Evolutionary conservation across 2,888 invertebrate species (phyloP), one percentile per base, ranked within the genome.

Genomic region (Sphinx pinastri): DNA sequence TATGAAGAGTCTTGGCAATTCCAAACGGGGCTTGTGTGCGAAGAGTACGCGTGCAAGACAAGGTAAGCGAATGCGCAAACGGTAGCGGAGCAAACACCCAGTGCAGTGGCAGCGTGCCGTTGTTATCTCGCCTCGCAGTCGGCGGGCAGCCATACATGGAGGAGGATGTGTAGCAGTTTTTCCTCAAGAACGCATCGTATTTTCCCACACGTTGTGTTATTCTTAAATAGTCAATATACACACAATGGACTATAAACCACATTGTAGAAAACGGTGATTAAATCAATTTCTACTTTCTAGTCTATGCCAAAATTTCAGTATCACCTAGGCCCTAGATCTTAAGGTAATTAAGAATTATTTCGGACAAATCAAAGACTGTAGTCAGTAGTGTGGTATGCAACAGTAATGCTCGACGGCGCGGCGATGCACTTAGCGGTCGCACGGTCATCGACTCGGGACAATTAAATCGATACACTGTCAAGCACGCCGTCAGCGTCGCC

Each of bases 391-490:
- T 63, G 63, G 49, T 47, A 49, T 63, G 19, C 19, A 49, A 63
- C 49, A 47, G 63, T 63, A 49, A 19, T n/a, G 47, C 19, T 13
- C 19, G 59, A 69, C 68, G 63, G 14, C 19, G 47, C 68, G 63
- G 14, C 19, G 47, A 19, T 83, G 82, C 80, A 84, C 81, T 84
- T 82, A 85, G 83, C 85, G 82, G 85, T 84, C 81, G 77, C 81
- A 86, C 90, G 91, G 91, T 91, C 91, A 91, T 88, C 89, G 91
- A 90, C 91, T 85, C 79, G 80, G 38, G 86, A 87, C 88, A 90
- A 91, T 89, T 89, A 88, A 87, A 89, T 87, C 83, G 82, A 57
- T 70, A 67, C 58, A 38, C 54, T n/a, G 45, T 19, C 31, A 66
- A 67, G 55, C 14, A 47, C 19, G 63, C 16, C 47, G 47, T 47